phyloP scores from a whole-genome alignment of 92 coral and sea anemone genomes.

The Montipora capitata region DNA sequence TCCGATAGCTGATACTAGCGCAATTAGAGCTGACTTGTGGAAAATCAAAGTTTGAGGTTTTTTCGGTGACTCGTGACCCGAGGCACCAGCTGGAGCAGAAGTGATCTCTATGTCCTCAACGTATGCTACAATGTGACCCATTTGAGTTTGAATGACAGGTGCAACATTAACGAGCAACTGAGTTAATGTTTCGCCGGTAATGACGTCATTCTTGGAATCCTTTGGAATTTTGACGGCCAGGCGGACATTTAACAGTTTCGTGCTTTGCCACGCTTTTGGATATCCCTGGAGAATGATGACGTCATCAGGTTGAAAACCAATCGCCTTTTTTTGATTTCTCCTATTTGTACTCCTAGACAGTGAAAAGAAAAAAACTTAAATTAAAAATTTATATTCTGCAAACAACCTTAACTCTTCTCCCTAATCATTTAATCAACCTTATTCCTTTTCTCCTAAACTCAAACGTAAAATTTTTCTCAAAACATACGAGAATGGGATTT shows the following conservation, averaged over 20 bases:
- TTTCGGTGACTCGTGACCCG: slow-evolving; percentile 20
- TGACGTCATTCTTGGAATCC: slow-evolving; percentile 1
- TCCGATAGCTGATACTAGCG: slow-evolving; percentile 24
- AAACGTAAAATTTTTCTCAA: too few relatives aligned
- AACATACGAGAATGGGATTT: too few relatives aligned
- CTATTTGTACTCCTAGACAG: slow-evolving; percentile 5
- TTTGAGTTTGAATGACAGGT: slow-evolving; percentile 14
- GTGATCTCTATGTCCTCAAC: slow-evolving; percentile 13
- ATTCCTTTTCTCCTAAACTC: too few relatives aligned
- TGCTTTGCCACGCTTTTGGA: slow-evolving; percentile 24
- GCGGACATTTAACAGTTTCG: slow-evolving; percentile 19
- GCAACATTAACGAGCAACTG: slow-evolving; percentile 23
- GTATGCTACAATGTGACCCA: slow-evolving; percentile 14
- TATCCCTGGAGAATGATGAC: slow-evolving; percentile 39
- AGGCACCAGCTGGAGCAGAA: slow-evolving; percentile 10
- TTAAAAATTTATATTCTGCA: neutral
- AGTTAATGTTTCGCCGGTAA: slow-evolving; percentile 8
- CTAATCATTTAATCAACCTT: too few relatives aligned
- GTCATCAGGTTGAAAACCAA: slow-evolving; percentile 27
- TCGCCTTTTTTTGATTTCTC: slow-evolving; percentile 19
- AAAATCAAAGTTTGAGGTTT: neutral
- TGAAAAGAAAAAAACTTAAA: neutral
- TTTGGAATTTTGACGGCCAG: slow-evolving; percentile 28
- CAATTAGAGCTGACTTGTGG: slow-evolving; percentile 28
- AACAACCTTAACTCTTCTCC: neutral